phyloP scores from a whole-genome alignment of 2,113 vertebrate genomes.

The Globicephala melas region DNA sequence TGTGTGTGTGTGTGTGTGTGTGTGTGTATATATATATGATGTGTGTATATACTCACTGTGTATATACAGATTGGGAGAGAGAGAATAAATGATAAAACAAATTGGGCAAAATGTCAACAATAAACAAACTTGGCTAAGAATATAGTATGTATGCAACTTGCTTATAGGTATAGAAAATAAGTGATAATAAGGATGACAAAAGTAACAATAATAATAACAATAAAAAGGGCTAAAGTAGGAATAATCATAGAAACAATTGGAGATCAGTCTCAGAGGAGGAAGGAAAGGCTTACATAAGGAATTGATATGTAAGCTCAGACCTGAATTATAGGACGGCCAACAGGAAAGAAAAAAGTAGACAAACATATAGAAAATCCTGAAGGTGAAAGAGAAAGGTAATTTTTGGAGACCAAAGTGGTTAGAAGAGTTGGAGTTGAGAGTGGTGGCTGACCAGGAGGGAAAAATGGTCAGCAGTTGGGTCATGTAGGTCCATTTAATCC shows the following conservation, averaged over 20 bases:
- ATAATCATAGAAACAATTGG: not conserved
- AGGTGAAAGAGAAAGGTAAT: not conserved
- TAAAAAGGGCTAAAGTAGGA: not conserved
- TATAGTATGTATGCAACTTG: not conserved
- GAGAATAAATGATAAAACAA: not conserved
- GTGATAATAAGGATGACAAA: not conserved
- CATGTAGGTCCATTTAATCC: accelerated
- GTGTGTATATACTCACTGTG: not conserved
- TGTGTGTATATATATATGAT: not conserved
- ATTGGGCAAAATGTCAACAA: not conserved
- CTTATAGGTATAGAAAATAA: not conserved
- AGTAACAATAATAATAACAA: not conserved
- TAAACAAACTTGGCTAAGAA: not conserved
- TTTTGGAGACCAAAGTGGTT: not conserved
- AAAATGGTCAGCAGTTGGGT: accelerated
- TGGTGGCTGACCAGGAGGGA: not conserved
- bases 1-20: not conserved
- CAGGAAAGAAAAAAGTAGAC: not conserved
- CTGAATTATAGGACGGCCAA: not conserved
- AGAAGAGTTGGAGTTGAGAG: not conserved
- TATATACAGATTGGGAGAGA: not conserved
- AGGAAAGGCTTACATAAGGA: not conserved
- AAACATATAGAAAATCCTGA: not conserved
- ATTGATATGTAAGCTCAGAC: not conserved
- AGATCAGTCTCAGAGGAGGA: not conserved